phyloP scores from a whole-genome alignment of 2,888 invertebrate species.

The Polyommatus iphigenia region DNA sequence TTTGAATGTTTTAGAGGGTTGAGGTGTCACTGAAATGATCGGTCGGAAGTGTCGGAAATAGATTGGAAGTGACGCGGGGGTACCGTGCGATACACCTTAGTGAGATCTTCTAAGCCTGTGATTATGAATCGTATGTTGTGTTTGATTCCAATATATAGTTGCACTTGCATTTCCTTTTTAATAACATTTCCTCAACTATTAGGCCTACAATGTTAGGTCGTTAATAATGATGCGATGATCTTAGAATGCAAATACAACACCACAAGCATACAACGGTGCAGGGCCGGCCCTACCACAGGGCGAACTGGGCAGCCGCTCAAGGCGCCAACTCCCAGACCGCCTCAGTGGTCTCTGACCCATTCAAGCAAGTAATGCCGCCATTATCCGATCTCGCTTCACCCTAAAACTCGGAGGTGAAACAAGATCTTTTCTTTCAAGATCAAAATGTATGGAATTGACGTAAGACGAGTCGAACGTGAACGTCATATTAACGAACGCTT shows the following conservation, averaged over 20 bases:
- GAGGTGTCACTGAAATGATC: not conserved
- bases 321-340: no score
- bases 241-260: conserved; percentile 15
- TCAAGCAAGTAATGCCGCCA: no score
- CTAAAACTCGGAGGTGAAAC: no score
- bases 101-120: not conserved
- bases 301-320: no score
- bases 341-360: no score
- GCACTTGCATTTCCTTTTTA: not conserved
- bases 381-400: no score
- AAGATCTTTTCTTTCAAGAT: no score
- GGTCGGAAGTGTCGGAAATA: not conserved
- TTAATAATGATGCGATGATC: not conserved
- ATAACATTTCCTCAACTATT: not conserved
- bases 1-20: not conserved
- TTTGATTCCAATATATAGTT: not conserved
- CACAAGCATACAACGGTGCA: not conserved
- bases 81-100: not conserved
- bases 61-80: not conserved
- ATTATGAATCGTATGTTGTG: not conserved
- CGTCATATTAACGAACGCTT: no score
- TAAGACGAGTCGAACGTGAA: no score
- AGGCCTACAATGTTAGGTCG: not conserved
- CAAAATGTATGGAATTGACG: no score
- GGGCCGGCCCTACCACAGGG: no score